phyloP scores from a whole-genome alignment of 2,888 invertebrate genomes.

The Epistrophe grossulariae region DNA sequence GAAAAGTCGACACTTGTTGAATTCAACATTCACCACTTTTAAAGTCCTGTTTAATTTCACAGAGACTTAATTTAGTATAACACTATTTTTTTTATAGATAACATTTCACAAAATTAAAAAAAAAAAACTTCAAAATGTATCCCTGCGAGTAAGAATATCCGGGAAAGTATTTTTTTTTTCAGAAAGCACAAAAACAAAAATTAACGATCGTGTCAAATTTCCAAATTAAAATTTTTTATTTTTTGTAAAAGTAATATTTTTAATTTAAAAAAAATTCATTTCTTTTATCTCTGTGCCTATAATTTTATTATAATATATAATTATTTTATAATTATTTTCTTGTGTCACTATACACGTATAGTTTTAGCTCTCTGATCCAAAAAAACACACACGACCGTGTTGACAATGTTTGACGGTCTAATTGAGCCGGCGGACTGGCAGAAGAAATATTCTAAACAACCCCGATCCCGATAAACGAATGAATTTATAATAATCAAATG shows the following conservation, averaged over 20 bases:
- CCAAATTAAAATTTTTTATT: not conserved
- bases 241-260: not conserved
- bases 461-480: conserved; percentile 69
- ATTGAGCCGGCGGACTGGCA: conserved; percentile 63
- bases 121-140: not conserved
- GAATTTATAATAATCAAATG: conserved; percentile 43
- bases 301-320: no score
- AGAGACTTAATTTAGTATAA: not conserved
- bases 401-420: conserved; percentile 60
- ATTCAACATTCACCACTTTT: conserved; percentile 13
- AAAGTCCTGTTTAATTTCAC: not conserved
- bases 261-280: not conserved
- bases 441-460: conserved; percentile 71
- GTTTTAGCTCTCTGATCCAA: not conserved
- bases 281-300: no score
- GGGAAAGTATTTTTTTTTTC: not conserved
- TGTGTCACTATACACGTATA: not conserved
- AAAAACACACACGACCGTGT: conserved; percentile 52
- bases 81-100: not conserved
- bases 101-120: not conserved
- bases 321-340: not conserved
- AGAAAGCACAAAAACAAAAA: not conserved
- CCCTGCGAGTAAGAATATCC: no score
- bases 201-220: not conserved
- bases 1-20: conserved; percentile 42